Evolutionary conservation across 2,113 vertebrate genomes (phyloP).

Genomic region (Hystrix brachyura): DNA sequence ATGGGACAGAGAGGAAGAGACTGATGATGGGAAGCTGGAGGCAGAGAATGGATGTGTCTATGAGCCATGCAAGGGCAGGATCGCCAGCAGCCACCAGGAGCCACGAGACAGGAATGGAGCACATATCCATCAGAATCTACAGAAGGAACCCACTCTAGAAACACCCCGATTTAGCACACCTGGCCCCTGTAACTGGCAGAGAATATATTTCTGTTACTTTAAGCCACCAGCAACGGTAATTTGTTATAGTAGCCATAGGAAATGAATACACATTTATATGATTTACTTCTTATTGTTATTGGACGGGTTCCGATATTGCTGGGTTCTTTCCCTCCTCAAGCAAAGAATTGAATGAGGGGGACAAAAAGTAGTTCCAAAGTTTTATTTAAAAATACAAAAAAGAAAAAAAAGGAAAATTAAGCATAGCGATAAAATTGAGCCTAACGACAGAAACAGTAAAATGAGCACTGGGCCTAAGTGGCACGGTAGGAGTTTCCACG

Average conservation of each 20-base stretch:
- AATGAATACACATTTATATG: neutral
- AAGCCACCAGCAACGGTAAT: neutral
- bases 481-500: too few relatives aligned
- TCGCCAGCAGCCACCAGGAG: neutral
- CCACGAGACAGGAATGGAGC: fast-evolving
- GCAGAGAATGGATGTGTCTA: fast-evolving
- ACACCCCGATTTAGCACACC: neutral
- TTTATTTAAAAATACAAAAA: too few relatives aligned
- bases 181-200: neutral
- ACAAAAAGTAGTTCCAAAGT: too few relatives aligned
- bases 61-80: neutral
- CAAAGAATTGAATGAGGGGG: too few relatives aligned
- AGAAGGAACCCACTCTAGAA: neutral
- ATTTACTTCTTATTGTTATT: neutral
- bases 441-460: too few relatives aligned
- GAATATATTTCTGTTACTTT: neutral
- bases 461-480: too few relatives aligned
- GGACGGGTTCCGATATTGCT: too few relatives aligned
- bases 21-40: neutral
- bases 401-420: too few relatives aligned
- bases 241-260: neutral
- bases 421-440: too few relatives aligned
- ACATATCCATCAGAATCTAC: neutral
- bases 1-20: neutral
- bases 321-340: too few relatives aligned